A percentile compares a stretch with the other conserved stretches of the same genome.
Conservation (phyloP, 2,797 vertebrate species). For the Oreochromis mossambicus region DNA sequence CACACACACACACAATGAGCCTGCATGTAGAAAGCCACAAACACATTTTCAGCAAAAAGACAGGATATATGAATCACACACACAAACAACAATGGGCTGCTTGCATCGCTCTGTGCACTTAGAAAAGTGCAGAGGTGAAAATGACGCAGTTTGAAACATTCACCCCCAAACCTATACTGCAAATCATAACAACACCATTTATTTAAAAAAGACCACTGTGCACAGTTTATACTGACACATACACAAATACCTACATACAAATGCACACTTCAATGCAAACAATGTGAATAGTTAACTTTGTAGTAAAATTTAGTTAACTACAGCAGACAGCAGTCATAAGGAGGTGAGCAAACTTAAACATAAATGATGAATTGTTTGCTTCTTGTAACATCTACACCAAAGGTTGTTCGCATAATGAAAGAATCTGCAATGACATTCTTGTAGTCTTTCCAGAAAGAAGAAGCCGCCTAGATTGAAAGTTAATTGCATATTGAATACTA, state of each 20-base stretch:
- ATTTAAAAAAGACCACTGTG: not conserved
- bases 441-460: not conserved
- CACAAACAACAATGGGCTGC: fast-evolving
- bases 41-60: constrained; percentile 29
- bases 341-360: fast-evolving
- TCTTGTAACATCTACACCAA: not conserved
- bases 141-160: not conserved
- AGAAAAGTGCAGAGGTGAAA: not conserved
- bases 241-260: not conserved
- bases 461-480: fast-evolving
- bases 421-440: not conserved
- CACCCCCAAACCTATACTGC: fast-evolving
- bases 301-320: not conserved
- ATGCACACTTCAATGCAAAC: fast-evolving
- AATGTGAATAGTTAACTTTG: not conserved
- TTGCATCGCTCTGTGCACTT: fast-evolving
- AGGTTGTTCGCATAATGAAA: not conserved
- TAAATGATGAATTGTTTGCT: not conserved
- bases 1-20: not conserved
- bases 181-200: not conserved
- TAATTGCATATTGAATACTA: not conserved
- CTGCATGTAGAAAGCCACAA: constrained; percentile 20
- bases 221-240: not conserved
- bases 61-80: constrained; percentile 20
- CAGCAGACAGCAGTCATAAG: not conserved